Evolutionary conservation across 2,888 invertebrate genomes (phyloP), one percentile per base, ranked within the genome.

Genomic region (Machimus rusticus): DNA sequence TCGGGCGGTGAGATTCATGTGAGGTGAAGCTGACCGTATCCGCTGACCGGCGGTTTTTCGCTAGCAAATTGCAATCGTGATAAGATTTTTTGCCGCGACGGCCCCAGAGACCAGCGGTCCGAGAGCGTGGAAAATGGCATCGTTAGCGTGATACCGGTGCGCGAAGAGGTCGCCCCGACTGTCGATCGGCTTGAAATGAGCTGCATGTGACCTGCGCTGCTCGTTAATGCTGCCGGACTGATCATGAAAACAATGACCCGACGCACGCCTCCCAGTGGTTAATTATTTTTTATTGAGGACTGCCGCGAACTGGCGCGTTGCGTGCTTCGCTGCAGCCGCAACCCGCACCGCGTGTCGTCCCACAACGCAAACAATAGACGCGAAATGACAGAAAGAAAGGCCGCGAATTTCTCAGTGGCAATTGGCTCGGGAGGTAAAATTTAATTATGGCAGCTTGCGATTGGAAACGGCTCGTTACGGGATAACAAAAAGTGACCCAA

Each of bases 261-360:
- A 23, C 81, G 31, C 31, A 23, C 28, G 51, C 51, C 76, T 46
- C 31, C 51, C 55, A 51, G 34, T 55, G 55, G 51, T 81, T 81
- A 81, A 81, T 81, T 81, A 81, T 81, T 55, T 81, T 81, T 55
- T 81, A 81, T 81, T 81, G 55, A 81, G 81, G 55, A 55, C 31
- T 55, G 28, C 81, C 23, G 46, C 23, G 46, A 4, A 28, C 46
- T 34, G 39, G 55, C 9, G 81, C 19, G 81, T 81, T 81, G 81
- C 81, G 81, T 81, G 81, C 81, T 28, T 31, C 34, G 31, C 19
- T 55, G n/a, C 76, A 12, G 28, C 37, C 76, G 37, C 34, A 4
- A 4, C 16, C 66, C 12, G 66, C 66, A 57, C 57, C 57, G 9
- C n/a, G 43, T 16, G 43, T 16, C 46, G 6, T 23, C 66, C 23